A percentile compares a stretch with the other conserved stretches of the same genome.
Evolutionary conservation across 2,888 invertebrate species (phyloP).

Genomic region (Eupithecia exiguata): DNA sequence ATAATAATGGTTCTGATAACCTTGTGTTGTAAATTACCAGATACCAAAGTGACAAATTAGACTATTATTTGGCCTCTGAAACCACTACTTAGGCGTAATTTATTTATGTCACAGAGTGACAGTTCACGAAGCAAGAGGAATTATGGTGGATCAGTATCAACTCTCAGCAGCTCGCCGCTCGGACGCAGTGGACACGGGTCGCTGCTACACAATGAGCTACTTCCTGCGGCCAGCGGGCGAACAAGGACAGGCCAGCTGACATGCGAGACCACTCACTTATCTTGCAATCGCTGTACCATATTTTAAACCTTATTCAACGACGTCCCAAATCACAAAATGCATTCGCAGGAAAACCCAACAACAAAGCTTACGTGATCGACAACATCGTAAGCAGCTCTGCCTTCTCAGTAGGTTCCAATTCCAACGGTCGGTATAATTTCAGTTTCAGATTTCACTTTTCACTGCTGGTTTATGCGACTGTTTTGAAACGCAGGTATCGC

Average conservation of each 20-base stretch:
- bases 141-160: constrained; percentile 40
- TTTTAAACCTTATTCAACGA: constrained; percentile 44
- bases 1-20: constrained; percentile 7
- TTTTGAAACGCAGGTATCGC: not conserved
- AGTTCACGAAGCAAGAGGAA: constrained; percentile 35
- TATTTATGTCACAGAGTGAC: constrained; percentile 18
- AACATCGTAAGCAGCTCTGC: constrained; percentile 31
- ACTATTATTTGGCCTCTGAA: constrained; percentile 3
- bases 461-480: constrained; percentile 13
- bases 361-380: constrained; percentile 36
- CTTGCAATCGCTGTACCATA: constrained; percentile 52
- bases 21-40: not conserved
- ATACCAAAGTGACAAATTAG: not conserved
- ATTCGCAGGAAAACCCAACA: constrained; percentile 19
- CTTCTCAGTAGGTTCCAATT: constrained; percentile 3
- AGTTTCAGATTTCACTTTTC: constrained; percentile 27
- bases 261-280: constrained; percentile 58
- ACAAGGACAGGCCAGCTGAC: constrained; percentile 73
- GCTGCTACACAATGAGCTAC: constrained; percentile 74
- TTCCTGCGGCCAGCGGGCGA: constrained; percentile 71
- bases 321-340: constrained; percentile 32
- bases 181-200: constrained; percentile 71
- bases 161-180: constrained; percentile 40
- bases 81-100: constrained; percentile 4
- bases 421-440: constrained; percentile 25